phyloP scores from a whole-genome alignment of 2,797 vertebrate species.

The Selene dorsalis region DNA sequence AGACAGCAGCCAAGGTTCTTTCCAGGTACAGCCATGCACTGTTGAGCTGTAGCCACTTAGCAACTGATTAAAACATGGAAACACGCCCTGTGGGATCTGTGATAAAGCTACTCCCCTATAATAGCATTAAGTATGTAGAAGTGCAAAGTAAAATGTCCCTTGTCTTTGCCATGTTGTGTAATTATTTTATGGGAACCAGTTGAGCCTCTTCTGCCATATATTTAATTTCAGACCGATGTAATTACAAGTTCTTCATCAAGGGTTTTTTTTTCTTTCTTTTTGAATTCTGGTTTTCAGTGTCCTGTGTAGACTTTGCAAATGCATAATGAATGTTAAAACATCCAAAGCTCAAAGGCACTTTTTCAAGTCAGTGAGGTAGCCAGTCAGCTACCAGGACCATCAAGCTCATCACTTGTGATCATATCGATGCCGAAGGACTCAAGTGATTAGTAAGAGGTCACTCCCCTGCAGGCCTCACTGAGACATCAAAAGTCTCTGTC shows the following conservation, averaged over 20 bases:
- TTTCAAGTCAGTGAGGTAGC: background rate
- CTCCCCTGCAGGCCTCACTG: slow-evolving; percentile 9
- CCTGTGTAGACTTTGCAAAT: slow-evolving; percentile 5
- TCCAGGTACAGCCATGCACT: slow-evolving; percentile 72
- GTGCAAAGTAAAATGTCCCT: slow-evolving; percentile 64
- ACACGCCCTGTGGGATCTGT: slow-evolving; percentile 71
- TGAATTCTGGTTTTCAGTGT: background rate
- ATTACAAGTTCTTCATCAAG: slow-evolving; percentile 33
- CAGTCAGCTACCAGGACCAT: background rate
- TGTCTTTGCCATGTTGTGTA: slow-evolving; percentile 49
- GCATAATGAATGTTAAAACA: slow-evolving; percentile 10
- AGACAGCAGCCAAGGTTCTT: slow-evolving; percentile 72
- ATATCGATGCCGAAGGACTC: slow-evolving; percentile 14
- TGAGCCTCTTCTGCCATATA: slow-evolving; percentile 34
- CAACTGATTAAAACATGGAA: slow-evolving; percentile 83
- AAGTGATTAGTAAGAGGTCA: slow-evolving; percentile 29
- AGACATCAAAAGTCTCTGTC: slow-evolving; percentile 38
- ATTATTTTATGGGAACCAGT: slow-evolving; percentile 60
- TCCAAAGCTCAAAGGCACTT: slow-evolving; percentile 2
- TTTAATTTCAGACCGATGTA: slow-evolving; percentile 36
- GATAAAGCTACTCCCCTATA: slow-evolving; percentile 65
- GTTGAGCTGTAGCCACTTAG: slow-evolving; percentile 82
- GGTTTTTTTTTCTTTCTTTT: slow-evolving; percentile 10
- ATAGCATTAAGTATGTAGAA: slow-evolving; percentile 64
- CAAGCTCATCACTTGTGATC: slow-evolving; percentile 7